phyloP scores from a whole-genome alignment of 2,888 invertebrate genomes.

The Buathra laborator region DNA sequence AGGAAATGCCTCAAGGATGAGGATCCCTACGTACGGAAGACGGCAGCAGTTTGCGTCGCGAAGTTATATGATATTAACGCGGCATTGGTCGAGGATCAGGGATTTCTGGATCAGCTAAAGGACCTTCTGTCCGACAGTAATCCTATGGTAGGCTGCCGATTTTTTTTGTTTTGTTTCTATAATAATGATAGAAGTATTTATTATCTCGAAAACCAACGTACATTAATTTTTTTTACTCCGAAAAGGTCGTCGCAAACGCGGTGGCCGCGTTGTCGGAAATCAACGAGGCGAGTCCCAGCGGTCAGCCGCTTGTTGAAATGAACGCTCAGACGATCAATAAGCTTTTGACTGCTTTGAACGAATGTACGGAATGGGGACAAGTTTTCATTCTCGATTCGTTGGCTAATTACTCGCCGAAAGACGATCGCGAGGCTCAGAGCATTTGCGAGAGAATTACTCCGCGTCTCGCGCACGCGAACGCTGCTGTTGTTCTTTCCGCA shows the following conservation, averaged over 20 bases:
- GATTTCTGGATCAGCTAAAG: constrained; percentile 98
- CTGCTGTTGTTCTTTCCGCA: constrained; percentile 99
- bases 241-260: constrained; percentile 97
- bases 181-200: not conserved
- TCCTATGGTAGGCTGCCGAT: constrained; percentile 92
- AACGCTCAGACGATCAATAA: constrained; percentile 99
- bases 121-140: constrained; percentile 99
- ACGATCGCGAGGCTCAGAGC: constrained; percentile 99
- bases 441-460: constrained; percentile 99
- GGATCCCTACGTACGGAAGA: constrained; percentile 99
- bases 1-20: constrained; percentile 98
- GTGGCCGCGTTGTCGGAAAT: constrained; percentile 99
- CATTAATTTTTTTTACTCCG: constrained; percentile 19
- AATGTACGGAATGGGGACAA: constrained; percentile 99
- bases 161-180: constrained; percentile 9
- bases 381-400: constrained; percentile 99
- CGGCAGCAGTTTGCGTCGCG: constrained; percentile 99
- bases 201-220: not conserved
- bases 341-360: constrained; percentile 98
- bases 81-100: constrained; percentile 91
- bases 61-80: constrained; percentile 98
- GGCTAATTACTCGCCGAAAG: constrained; percentile 98
- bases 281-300: constrained; percentile 98
- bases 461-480: constrained; percentile 98
- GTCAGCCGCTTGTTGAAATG: constrained; percentile 98